A percentile compares a stretch with the other conserved stretches of the same genome.
phyloP scores from a whole-genome alignment of 2,797 vertebrate genomes.

The Cottoperca gobio region DNA sequence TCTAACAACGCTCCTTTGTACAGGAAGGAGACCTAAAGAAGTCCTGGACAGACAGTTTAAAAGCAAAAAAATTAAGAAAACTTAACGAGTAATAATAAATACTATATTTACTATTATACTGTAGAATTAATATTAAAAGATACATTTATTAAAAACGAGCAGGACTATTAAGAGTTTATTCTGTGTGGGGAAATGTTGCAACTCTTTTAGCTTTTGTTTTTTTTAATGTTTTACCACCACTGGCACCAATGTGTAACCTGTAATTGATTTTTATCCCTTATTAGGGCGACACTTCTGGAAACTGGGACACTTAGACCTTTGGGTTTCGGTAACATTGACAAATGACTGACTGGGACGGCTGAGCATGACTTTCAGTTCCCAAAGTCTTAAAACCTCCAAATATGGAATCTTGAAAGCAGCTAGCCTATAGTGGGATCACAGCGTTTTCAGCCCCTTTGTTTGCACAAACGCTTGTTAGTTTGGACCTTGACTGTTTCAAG shows the following conservation, averaged over 20 bases:
- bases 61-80: not conserved
- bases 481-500: slow-evolving; percentile 83
- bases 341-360: slow-evolving; percentile 14
- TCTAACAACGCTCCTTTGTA: not conserved
- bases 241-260: slow-evolving; percentile 53
- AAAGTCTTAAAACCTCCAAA: slow-evolving; percentile 80
- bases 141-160: not conserved
- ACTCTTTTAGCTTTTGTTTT: no score
- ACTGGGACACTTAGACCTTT: slow-evolving; percentile 34
- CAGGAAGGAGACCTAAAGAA: not conserved
- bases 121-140: not conserved
- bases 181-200: not conserved
- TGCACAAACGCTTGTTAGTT: slow-evolving; percentile 72
- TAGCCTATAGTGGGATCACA: slow-evolving; percentile 34
- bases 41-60: not conserved
- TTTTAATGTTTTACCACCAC: not conserved
- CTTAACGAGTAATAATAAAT: not conserved
- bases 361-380: slow-evolving; percentile 28
- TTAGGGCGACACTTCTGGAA: slow-evolving; percentile 60
- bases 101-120: not conserved
- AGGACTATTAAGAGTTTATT: not conserved
- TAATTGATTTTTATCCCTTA: slow-evolving; percentile 73
- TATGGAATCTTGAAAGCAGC: slow-evolving; percentile 78
- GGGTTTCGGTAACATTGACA: slow-evolving; percentile 48
- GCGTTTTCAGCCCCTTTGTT: slow-evolving; percentile 66